Evolutionary conservation across 2,113 vertebrate genomes (phyloP), one percentile per base, ranked within the genome.

Genomic region (Centropus bengalensis): DNA sequence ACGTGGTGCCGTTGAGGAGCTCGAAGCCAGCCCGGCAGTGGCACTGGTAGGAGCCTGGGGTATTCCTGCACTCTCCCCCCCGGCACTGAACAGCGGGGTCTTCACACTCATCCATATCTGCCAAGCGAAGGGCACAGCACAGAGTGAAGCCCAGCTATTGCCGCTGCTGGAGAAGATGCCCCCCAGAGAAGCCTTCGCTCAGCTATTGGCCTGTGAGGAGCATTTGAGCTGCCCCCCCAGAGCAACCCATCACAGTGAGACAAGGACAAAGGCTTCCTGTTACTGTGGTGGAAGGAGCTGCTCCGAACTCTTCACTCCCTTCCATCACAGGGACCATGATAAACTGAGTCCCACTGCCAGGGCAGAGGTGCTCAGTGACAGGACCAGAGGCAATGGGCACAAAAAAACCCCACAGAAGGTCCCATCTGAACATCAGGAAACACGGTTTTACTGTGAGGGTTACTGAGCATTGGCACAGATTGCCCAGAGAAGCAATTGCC

Each of bases 61-160:
- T 98, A 92, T 99, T 99, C 84, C 93, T 97, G 89, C 98, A 99
- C 58, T 97, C 88, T 33, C 98, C 98, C 28, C 96, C 67, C 8
- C 84, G 83, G 56, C 98, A 98, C 93, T 96, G 97, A 62, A 93
- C 42, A 44, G 93, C 91, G 56, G 93, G 80, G n/a, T 94, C 95
- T 71, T 94, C 96, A 89, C 98, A 98, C 67, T 98, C 98, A 40
- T 98, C 97, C 91, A 96, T 94, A 97, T 98, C 98, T 98, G 97
- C 80, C 97, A 86, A 97, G 80, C 44, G 79, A 96, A 91, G 15
- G 33, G 51, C 38, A 85, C 24, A 92, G 64, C 51, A 78, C 38
- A 86, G 77, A 82, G 60, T 89, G 42, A 91, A 82, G 28, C 3
- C 6, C 45, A 79, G 42, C 27, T 93, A 45, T 38, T 67, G 44